These are phyloP conservation scores for Ophiodon elongatus DNA, from an alignment of 2,113 vertebrate genomes.

Conservation along the genomic window DNA sequence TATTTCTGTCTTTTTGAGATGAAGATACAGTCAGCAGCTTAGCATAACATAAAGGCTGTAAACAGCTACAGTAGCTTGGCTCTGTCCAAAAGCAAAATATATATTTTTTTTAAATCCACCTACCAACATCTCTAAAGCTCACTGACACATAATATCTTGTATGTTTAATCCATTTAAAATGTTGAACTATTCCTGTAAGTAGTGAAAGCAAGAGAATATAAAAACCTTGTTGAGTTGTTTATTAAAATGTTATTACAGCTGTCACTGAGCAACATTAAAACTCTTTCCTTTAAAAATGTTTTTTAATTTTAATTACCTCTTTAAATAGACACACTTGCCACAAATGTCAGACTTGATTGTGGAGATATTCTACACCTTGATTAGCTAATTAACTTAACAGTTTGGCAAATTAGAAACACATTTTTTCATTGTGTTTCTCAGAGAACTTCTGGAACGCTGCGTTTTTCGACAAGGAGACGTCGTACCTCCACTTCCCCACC, in stretches of 20 bases:
- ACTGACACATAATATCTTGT: neutral
- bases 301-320: neutral
- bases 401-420: neutral
- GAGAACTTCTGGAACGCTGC: conserved; percentile 95
- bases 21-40: neutral
- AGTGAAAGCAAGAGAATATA: no score
- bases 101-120: no score
- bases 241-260: neutral
- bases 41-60: neutral
- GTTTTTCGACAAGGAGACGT: conserved; percentile 92
- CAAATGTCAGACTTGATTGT: no score
- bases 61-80: neutral
- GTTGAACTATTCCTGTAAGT: neutral
- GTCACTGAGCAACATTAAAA: neutral
- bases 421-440: conserved; percentile 67
- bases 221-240: no score
- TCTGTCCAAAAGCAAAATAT: neutral
- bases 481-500: conserved; percentile 96
- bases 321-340: neutral
- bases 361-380: no score
- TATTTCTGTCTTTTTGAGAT: neutral
- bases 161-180: neutral
- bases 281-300: conserved; percentile 1
- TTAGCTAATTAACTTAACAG: neutral
- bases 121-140: neutral